These are phyloP conservation scores for Heliothis peltigera DNA, from an alignment of 2,888 invertebrate species.

Conservation along the genomic window DNA sequence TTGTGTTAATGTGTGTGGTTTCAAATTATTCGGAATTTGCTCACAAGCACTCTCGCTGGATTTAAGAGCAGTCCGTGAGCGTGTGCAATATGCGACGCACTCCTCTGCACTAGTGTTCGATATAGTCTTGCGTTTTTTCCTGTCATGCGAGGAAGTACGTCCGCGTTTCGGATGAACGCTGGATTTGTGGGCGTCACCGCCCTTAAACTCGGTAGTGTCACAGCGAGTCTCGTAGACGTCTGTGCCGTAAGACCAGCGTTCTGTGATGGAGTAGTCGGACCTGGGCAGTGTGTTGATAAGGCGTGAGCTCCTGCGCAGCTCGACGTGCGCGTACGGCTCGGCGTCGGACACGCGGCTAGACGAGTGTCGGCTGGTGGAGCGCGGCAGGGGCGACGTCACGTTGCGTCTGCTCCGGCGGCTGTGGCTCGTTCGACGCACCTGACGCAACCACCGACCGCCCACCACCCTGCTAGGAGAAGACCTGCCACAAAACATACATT, in stretches of 20 bases:
- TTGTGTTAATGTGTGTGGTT: conserved; percentile 69
- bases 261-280: conserved; percentile 89
- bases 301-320: conserved; percentile 86
- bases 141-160: conserved; percentile 84
- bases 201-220: conserved; percentile 78
- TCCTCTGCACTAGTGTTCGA: conserved; percentile 77
- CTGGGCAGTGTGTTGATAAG: conserved; percentile 85
- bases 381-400: conserved; percentile 83
- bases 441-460: conserved; percentile 89
- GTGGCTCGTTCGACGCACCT: conserved; percentile 85
- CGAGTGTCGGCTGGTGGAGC: conserved; percentile 78
- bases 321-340: conserved; percentile 82
- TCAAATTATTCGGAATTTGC: conserved; percentile 72
- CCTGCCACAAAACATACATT: conserved; percentile 71
- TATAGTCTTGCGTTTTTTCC: conserved; percentile 81
- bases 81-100: conserved; percentile 86
- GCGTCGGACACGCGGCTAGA: conserved; percentile 73
- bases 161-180: conserved; percentile 76
- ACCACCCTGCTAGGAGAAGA: conserved; percentile 90
- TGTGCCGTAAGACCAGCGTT: conserved; percentile 90
- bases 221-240: conserved; percentile 88
- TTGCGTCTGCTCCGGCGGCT: conserved; percentile 81
- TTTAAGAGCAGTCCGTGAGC: conserved; percentile 87
- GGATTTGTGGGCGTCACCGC: conserved; percentile 79
- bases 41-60: conserved; percentile 84